Percentiles rank a stretch among this genome's conserved stretches.
Evolutionary conservation across 2,888 invertebrate species (phyloP).

Genomic region (Nesidiocoris tenuis): DNA sequence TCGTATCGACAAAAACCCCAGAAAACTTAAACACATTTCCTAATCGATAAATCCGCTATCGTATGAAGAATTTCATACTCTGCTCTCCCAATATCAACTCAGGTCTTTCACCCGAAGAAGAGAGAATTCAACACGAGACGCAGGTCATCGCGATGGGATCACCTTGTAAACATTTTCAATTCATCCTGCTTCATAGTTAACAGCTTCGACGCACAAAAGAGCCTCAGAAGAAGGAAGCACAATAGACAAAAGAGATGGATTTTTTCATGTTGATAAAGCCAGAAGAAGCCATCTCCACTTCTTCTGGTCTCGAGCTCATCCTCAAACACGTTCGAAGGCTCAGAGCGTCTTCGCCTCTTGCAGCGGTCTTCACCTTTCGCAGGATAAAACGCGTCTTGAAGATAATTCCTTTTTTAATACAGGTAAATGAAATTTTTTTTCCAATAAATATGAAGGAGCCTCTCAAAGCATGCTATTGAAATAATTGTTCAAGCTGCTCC

Average conservation of each 20-base stretch:
- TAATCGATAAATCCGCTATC: no score
- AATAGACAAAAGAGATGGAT: conserved; percentile 37
- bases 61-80: no score
- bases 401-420: no score
- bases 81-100: no score
- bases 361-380: background rate
- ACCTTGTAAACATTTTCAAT: background rate
- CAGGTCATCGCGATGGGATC: background rate
- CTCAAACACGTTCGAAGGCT: background rate
- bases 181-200: no score
- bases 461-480: no score
- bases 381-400: no score
- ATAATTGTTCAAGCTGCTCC: no score
- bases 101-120: background rate
- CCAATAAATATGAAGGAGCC: no score
- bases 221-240: conserved; percentile 4
- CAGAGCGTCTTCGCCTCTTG: conserved; percentile 26
- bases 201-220: conserved; percentile 22
- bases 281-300: background rate
- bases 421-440: background rate
- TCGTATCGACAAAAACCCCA: no score
- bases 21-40: no score
- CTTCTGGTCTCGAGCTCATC: conserved; percentile 5
- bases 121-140: no score
- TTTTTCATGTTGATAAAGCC: conserved; percentile 18